These are phyloP conservation scores for Chloroclysta siterata DNA, from an alignment of 2,888 invertebrate genomes.

Conservation along the genomic window DNA sequence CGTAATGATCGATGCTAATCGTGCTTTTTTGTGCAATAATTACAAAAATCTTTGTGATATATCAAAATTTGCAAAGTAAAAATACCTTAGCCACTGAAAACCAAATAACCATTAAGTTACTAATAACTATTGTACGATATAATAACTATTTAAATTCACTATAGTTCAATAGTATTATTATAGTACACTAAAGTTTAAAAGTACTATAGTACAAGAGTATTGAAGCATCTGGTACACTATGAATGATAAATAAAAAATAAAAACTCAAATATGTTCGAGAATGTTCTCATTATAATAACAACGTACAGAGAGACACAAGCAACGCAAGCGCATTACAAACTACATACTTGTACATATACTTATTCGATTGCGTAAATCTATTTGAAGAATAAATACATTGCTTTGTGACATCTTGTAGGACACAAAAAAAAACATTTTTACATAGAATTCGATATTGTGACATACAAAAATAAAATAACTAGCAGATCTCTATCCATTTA, in stretches of 20 bases:
- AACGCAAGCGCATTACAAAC: constrained; percentile 51
- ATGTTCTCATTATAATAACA: constrained; percentile 78
- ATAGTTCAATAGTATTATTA: too few relatives aligned
- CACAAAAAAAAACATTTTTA: constrained; percentile 34
- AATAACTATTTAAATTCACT: too few relatives aligned
- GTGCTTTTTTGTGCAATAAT: constrained; percentile 39
- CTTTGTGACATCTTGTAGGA: constrained; percentile 37
- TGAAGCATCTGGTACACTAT: not conserved
- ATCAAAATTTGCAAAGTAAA: constrained; percentile 3
- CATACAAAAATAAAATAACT: constrained; percentile 62
- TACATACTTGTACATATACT: constrained; percentile 36
- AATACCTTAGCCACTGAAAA: constrained; percentile 25
- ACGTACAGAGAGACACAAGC: constrained; percentile 72
- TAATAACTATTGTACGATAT: too few relatives aligned
- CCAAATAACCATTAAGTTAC: not conserved
- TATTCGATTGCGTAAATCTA: constrained; percentile 6
- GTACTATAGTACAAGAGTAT: too few relatives aligned
- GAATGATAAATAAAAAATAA: constrained; percentile 48
- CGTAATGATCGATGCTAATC: constrained; percentile 35
- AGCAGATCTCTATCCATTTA: constrained; percentile 72
- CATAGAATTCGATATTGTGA: constrained; percentile 29
- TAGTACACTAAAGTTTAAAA: too few relatives aligned
- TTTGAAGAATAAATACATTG: constrained; percentile 41
- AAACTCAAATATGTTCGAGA: constrained; percentile 58
- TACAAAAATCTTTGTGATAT: constrained; percentile 7